phyloP scores from a whole-genome alignment of 2,113 vertebrate genomes.

The Dicentrarchus labrax region DNA sequence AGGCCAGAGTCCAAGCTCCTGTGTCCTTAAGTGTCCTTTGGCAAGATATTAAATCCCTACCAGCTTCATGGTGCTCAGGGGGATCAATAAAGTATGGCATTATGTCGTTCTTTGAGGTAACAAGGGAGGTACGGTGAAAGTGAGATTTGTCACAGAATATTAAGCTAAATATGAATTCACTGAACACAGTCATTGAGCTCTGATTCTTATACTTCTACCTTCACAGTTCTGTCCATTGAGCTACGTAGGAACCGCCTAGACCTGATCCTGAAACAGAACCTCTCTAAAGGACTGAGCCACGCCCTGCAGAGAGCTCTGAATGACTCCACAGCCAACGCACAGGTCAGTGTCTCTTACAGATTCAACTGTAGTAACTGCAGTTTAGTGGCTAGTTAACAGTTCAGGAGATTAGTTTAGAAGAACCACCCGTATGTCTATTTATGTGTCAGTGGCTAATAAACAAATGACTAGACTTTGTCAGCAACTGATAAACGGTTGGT shows the following conservation, averaged over 20 bases:
- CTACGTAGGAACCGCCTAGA: constrained; percentile 86
- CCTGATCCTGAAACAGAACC: constrained; percentile 86
- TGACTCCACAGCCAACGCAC: constrained; percentile 84
- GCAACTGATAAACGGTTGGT: neutral
- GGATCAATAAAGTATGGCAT: neutral
- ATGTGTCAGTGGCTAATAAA: neutral
- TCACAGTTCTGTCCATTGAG: constrained; percentile 91
- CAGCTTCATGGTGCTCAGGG: neutral
- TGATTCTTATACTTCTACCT: constrained; percentile 11
- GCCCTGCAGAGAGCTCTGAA: constrained; percentile 91
- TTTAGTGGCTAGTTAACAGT: neutral
- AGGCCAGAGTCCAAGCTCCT: neutral
- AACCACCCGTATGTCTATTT: neutral
- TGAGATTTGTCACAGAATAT: neutral
- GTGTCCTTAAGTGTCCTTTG: neutral
- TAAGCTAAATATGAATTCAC: neutral
- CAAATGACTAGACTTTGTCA: neutral
- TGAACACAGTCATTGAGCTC: neutral
- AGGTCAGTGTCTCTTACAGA: constrained; percentile 81
- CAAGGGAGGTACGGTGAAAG: no score
- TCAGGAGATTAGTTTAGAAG: neutral
- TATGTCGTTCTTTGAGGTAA: neutral
- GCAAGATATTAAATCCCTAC: neutral
- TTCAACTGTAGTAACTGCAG: neutral
- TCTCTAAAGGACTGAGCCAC: constrained; percentile 91